Percentiles rank a stretch among this genome's conserved stretches.
phyloP scores from a whole-genome alignment of 1,140 invertebrate genomes.

The Drosophila navojoa region DNA sequence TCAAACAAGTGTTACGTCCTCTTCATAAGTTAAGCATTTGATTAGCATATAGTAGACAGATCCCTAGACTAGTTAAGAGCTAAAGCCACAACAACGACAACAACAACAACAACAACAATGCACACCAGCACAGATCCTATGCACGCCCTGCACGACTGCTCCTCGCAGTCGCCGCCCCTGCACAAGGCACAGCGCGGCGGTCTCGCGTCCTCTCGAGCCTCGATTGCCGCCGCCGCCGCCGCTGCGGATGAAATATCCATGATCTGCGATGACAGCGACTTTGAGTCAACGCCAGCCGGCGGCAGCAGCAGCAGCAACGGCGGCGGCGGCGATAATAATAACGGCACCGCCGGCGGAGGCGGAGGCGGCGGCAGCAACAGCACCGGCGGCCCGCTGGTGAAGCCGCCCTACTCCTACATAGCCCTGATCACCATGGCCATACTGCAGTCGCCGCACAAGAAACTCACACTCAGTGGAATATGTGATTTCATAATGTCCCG shows the following conservation, averaged over 20 bases:
- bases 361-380: slow-evolving; percentile 24
- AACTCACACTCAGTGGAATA: slow-evolving; percentile 97
- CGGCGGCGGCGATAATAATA: slow-evolving; percentile 33
- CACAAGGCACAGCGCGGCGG: slow-evolving; percentile 59
- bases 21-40: slow-evolving; percentile 37
- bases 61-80: background rate
- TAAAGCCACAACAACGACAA: background rate
- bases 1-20: slow-evolving; percentile 74
- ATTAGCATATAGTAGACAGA: slow-evolving; percentile 8
- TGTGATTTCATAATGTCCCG: slow-evolving; percentile 99
- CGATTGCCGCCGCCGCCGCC: slow-evolving; percentile 17
- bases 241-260: slow-evolving; percentile 61
- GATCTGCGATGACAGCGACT: slow-evolving; percentile 67
- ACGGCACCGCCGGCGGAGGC: slow-evolving; percentile 14
- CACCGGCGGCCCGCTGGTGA: slow-evolving; percentile 87
- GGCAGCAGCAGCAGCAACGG: slow-evolving; percentile 25
- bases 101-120: slow-evolving; percentile 43
- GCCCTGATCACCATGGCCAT: slow-evolving; percentile 99
- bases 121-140: slow-evolving; percentile 75
- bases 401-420: slow-evolving; percentile 99
- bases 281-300: slow-evolving; percentile 51
- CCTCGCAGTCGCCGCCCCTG: slow-evolving; percentile 70
- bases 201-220: slow-evolving; percentile 43
- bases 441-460: slow-evolving; percentile 97
- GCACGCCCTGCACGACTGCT: slow-evolving; percentile 63